Conservation (phyloP, 1,140 invertebrate genomes). For the Aphis gossypii region DNA sequence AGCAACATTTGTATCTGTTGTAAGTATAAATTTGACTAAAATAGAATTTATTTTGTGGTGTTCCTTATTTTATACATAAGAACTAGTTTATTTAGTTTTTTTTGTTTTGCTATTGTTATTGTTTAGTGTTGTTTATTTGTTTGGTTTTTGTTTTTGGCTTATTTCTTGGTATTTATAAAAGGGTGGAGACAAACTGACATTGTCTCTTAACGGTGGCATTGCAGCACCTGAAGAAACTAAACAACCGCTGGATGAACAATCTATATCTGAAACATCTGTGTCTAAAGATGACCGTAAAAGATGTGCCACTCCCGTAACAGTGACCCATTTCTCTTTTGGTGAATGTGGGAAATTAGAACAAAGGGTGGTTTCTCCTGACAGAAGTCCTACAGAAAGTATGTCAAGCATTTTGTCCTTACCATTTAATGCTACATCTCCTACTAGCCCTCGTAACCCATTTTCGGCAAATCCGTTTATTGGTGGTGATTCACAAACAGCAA, state of each 20-base stretch:
- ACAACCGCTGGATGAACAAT: slow-evolving; percentile 54
- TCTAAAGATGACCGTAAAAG: slow-evolving; percentile 59
- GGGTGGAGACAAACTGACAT: slow-evolving; percentile 80
- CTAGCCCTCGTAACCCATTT: slow-evolving; percentile 60
- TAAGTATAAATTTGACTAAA: slow-evolving; percentile 66
- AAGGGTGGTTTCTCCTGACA: slow-evolving; percentile 62
- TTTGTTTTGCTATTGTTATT: slow-evolving; percentile 59
- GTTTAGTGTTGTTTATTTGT: slow-evolving; percentile 63
- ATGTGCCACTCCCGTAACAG: slow-evolving; percentile 66
- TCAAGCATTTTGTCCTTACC: slow-evolving; percentile 60
- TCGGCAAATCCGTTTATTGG: slow-evolving; percentile 60
- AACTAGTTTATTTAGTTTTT: background rate
- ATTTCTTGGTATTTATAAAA: slow-evolving; percentile 61
- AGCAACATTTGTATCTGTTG: slow-evolving; percentile 78
- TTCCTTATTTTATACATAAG: background rate
- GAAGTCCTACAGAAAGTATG: slow-evolving; percentile 60
- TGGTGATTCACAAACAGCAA: slow-evolving; percentile 52
- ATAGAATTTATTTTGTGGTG: background rate
- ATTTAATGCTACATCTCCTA: slow-evolving; percentile 55
- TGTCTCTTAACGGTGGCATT: slow-evolving; percentile 65
- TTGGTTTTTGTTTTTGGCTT: slow-evolving; percentile 60
- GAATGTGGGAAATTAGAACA: slow-evolving; percentile 67
- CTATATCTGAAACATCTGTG: slow-evolving; percentile 58
- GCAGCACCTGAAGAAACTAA: slow-evolving; percentile 58
- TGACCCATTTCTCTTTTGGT: slow-evolving; percentile 68